Base-by-base conservation (phyloP, 1,140 invertebrate genomes). In the Ptiloglossa arizonensis region DNA sequence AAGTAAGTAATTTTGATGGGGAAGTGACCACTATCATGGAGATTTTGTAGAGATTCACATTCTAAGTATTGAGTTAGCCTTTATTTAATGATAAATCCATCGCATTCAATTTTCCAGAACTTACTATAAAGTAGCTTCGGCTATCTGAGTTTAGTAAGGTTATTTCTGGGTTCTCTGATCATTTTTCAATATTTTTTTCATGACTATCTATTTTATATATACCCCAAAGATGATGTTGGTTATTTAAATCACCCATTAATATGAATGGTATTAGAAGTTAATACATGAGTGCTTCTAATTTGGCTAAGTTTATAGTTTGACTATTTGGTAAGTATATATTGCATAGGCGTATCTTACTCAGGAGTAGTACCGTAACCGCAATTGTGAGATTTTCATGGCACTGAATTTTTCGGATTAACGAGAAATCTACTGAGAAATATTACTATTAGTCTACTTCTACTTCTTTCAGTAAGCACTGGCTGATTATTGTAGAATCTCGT, bases 261-360 rank as follows among this genome's bases (percentile, higher is more conserved):
- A 90, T 77, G 56, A 85, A 91, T n/a, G 85, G 89, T 73, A 56
- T 75, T 19, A 86, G 86, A 17, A 91, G 70, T 86, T 91, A 87
- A 9, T 52, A 32, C 15, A 84, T 78, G 19, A 91, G 48, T 5
- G 86, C 46, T 56, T 86, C 70, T 32, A 91, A 38, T 35, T 86
- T 75, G 35, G 73, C 19, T 2, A n/a, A 5, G 3, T 70, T 32
- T 24, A 88, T 46, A 11, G 57, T 59, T 29, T 75, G 52, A 50
- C 79, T 87, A 76, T 88, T 87, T 13, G 85, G 85, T 0, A 90
- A 41, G 72, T 88, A 90, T 24, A 89, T 60, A 59, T 86, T 85
- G 54, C 86, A 89, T n/a, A 90, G 77, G 41, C 70, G 79, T 44
- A 88, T 71, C 22, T 69, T 59, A 1, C 5, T 22, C 9, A 82